Conservation (phyloP, 2,797 vertebrate genomes). For the Brachyrhaphis roseni region DNA sequence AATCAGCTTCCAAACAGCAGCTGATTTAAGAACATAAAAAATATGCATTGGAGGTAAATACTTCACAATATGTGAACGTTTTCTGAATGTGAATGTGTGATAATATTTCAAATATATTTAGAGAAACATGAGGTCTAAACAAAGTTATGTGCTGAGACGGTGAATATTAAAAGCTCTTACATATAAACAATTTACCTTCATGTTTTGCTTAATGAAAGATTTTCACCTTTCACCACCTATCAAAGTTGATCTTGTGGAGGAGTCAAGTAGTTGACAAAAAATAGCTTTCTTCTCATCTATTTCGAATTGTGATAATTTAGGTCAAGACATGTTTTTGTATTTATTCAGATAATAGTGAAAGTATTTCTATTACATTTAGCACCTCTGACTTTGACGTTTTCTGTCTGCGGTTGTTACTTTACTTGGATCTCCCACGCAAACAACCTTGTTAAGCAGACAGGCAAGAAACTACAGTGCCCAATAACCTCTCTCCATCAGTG, state of each 20-base stretch:
- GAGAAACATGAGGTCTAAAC: neutral
- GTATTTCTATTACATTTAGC: neutral
- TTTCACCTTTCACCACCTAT: neutral
- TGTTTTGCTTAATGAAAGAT: neutral
- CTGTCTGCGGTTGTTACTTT: neutral
- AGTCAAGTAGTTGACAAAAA: no score
- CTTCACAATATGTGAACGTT: neutral
- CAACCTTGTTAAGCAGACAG: neutral
- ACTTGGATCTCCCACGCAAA: neutral
- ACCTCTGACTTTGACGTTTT: neutral
- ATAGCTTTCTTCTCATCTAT: no score
- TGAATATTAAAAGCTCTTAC: neutral
- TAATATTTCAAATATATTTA: neutral
- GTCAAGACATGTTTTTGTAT: neutral
- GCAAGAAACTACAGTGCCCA: neutral
- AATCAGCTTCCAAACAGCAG: neutral
- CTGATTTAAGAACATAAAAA: neutral
- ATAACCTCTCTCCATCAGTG: neutral
- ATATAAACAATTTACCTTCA: neutral
- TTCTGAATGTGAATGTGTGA: neutral
- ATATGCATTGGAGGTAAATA: neutral
- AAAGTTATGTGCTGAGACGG: neutral
- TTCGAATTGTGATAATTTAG: neutral
- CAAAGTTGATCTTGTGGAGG: neutral
- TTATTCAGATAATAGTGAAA: neutral